Percentiles rank a stretch among this genome's conserved stretches.
phyloP scores from a whole-genome alignment of 2,888 invertebrate species.

The Rhorus exstirpatorius region DNA sequence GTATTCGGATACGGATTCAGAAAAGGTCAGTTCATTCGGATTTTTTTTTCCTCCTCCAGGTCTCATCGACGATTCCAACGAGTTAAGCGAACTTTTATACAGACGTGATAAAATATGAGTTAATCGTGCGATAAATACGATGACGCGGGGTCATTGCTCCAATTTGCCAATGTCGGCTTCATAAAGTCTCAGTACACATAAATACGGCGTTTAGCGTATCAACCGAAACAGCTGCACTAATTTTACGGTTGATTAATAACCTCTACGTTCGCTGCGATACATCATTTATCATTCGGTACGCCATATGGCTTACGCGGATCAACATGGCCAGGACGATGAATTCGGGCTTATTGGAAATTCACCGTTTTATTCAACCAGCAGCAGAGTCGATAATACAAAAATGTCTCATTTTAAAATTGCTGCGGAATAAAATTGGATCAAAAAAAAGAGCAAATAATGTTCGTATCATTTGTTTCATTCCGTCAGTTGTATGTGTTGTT shows the following conservation, averaged over 20 bases:
- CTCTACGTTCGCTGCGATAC: slow-evolving; percentile 40
- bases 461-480: too few relatives aligned
- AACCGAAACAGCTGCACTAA: slow-evolving; percentile 59
- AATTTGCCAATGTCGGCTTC: slow-evolving; percentile 16
- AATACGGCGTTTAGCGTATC: slow-evolving; percentile 24
- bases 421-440: slow-evolving; percentile 7
- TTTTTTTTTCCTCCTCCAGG: background rate
- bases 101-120: slow-evolving; percentile 6
- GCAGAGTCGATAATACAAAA: slow-evolving; percentile 10
- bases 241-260: slow-evolving; percentile 62
- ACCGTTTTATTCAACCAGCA: slow-evolving; percentile 29
- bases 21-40: slow-evolving; percentile 86
- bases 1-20: slow-evolving; percentile 88
- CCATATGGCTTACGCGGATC: slow-evolving; percentile 37
- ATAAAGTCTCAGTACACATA: slow-evolving; percentile 9
- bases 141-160: background rate
- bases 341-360: slow-evolving; percentile 48
- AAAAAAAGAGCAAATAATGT: too few relatives aligned
- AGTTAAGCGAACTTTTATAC: background rate
- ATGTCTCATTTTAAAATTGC: slow-evolving; percentile 7
- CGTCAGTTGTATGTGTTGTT: too few relatives aligned
- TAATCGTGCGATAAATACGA: slow-evolving; percentile 4
- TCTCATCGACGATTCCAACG: background rate
- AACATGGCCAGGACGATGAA: slow-evolving; percentile 17
- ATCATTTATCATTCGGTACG: slow-evolving; percentile 57